Percentiles rank a stretch among this genome's conserved stretches.
Conservation (phyloP, 1,140 invertebrate species). For the Eumeta japonica region DNA sequence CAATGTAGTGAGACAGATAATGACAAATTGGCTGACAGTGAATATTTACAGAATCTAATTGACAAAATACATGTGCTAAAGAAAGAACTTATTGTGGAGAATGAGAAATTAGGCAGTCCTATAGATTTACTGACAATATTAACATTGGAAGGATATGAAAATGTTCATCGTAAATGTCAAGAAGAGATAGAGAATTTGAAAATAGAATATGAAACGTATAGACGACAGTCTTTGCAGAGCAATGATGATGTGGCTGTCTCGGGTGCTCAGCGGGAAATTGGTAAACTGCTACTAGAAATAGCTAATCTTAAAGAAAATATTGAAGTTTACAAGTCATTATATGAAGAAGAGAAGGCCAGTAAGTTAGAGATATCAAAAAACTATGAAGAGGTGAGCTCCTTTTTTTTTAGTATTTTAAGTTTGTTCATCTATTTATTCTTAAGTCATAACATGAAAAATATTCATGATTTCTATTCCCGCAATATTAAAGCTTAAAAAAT, state of each 20-base stretch:
- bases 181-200: constrained; percentile 46
- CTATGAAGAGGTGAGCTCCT: constrained; percentile 56
- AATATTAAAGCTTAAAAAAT: too few relatives aligned
- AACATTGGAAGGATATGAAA: constrained; percentile 43
- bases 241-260: constrained; percentile 8
- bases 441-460: too few relatives aligned
- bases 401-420: not conserved
- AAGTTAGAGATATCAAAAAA: constrained; percentile 63
- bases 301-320: constrained; percentile 64
- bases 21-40: constrained; percentile 46
- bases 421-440: too few relatives aligned
- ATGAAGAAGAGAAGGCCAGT: constrained; percentile 59
- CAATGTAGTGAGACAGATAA: constrained; percentile 49
- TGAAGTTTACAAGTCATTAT: constrained; percentile 31
- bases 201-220: constrained; percentile 38
- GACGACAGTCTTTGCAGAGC: constrained; percentile 13
- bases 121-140: constrained; percentile 57
- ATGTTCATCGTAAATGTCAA: constrained; percentile 38
- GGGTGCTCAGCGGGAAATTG: constrained; percentile 42
- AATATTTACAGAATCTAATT: constrained; percentile 49
- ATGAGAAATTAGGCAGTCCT: constrained; percentile 55
- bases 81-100: constrained; percentile 56
- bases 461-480: too few relatives aligned
- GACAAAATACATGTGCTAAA: constrained; percentile 61
- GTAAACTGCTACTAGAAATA: constrained; percentile 61